Conservation (phyloP, 2,113 vertebrate species). For the Pandion haliaetus region DNA sequence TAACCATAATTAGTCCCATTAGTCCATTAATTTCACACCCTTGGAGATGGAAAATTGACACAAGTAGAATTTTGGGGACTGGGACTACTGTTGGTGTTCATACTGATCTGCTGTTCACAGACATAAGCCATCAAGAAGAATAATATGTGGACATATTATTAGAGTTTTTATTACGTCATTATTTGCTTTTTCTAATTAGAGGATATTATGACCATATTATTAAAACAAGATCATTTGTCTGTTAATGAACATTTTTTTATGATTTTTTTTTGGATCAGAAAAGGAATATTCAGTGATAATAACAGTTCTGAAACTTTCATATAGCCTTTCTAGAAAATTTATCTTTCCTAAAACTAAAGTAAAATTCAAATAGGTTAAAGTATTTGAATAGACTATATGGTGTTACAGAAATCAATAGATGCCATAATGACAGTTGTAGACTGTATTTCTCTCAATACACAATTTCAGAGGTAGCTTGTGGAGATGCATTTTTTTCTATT, state of each 20-base stretch:
- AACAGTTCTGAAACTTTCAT: neutral
- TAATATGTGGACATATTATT: neutral
- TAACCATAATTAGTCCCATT: neutral
- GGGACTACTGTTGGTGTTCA: neutral
- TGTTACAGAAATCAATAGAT: neutral
- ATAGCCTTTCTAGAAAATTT: neutral
- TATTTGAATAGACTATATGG: neutral
- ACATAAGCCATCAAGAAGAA: neutral
- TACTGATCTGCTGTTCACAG: neutral
- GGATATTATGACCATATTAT: neutral
- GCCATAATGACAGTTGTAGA: neutral
- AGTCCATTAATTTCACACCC: neutral
- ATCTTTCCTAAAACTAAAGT: neutral
- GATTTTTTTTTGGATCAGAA: rapidly evolving
- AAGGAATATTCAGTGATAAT: neutral
- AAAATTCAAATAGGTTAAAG: neutral
- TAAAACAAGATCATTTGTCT: neutral
- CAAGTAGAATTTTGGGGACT: neutral
- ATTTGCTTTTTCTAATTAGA: neutral
- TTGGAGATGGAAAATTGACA: neutral
- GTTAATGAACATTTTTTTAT: neutral
- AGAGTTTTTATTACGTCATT: neutral
- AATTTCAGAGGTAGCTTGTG: neutral
- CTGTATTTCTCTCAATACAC: neutral
- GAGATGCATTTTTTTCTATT: neutral